These are phyloP conservation scores for Hyles lineata DNA, from an alignment of 2,888 invertebrate species.

Conservation along the genomic window DNA sequence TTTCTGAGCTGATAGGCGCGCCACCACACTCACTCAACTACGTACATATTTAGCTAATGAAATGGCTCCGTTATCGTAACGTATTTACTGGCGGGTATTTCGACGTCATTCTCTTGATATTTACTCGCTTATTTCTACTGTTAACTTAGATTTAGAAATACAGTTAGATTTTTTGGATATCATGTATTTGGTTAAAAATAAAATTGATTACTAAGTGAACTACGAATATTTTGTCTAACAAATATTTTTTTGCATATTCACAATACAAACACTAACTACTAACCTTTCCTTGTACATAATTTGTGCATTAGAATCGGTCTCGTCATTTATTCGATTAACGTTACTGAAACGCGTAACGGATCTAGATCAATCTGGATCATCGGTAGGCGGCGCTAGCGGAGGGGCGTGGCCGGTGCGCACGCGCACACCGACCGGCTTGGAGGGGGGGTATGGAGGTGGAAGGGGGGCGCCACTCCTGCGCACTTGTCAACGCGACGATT, in stretches of 20 bases:
- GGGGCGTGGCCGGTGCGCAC: conserved; percentile 58
- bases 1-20: conserved; percentile 72
- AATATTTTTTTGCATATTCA: not conserved
- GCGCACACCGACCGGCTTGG: conserved; percentile 33
- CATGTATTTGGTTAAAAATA: not conserved
- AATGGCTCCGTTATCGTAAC: conserved; percentile 48
- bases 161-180: not conserved
- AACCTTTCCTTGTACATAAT: not conserved
- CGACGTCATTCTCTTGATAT: not conserved
- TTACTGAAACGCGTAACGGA: conserved; percentile 51
- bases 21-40: conserved; percentile 64
- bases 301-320: not conserved
- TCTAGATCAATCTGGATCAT: conserved; percentile 77
- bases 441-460: conserved; percentile 56
- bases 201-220: not conserved
- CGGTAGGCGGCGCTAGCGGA: conserved; percentile 70
- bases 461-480: conserved; percentile 68
- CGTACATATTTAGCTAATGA: conserved; percentile 61
- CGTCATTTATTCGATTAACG: not conserved
- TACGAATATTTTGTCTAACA: too few species aligned
- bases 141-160: not conserved
- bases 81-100: conserved; percentile 19
- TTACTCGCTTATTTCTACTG: not conserved
- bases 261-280: not conserved
- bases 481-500: conserved; percentile 71